These are phyloP conservation scores for Papilio elwesi DNA, from an alignment of 2,888 invertebrate species.

Conservation along the genomic window DNA sequence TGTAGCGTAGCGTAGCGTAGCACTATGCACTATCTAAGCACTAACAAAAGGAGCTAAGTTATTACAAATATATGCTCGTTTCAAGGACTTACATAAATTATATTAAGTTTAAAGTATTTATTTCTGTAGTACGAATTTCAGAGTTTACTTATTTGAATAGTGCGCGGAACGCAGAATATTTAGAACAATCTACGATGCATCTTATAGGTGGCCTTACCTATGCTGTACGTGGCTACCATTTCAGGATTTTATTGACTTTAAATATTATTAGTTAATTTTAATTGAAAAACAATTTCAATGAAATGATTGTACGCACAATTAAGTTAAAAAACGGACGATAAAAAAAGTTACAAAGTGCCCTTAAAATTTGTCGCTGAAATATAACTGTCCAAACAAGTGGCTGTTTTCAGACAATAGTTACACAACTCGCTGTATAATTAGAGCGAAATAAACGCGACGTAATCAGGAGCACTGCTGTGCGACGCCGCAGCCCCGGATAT, in stretches of 20 bases:
- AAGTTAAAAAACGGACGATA: neutral
- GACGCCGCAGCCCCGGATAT: slow-evolving; percentile 2
- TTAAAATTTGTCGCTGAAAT: slow-evolving; percentile 5
- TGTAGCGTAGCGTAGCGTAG: slow-evolving; percentile 6
- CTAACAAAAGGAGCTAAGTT: slow-evolving; percentile 6
- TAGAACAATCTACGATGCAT: too few species aligned
- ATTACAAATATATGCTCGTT: neutral
- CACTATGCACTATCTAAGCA: slow-evolving; percentile 2
- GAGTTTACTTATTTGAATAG: neutral
- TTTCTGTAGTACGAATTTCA: neutral
- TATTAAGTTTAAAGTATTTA: neutral
- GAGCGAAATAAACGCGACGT: slow-evolving; percentile 28
- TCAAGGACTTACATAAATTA: neutral
- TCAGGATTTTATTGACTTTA: too few species aligned
- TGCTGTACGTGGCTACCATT: too few species aligned
- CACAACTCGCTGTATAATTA: slow-evolving; percentile 29
- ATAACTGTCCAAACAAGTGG: slow-evolving; percentile 12
- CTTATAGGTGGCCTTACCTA: too few species aligned
- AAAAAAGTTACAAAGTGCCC: neutral
- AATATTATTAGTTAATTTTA: too few species aligned
- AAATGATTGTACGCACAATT: slow-evolving; percentile 4
- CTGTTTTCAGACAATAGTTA: slow-evolving; percentile 30
- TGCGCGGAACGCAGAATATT: too few species aligned
- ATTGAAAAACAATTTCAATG: neutral
- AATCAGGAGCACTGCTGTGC: slow-evolving; percentile 26